Conservation (phyloP, 64 coral and sea anemone species). For the Platygyra sinensis region DNA sequence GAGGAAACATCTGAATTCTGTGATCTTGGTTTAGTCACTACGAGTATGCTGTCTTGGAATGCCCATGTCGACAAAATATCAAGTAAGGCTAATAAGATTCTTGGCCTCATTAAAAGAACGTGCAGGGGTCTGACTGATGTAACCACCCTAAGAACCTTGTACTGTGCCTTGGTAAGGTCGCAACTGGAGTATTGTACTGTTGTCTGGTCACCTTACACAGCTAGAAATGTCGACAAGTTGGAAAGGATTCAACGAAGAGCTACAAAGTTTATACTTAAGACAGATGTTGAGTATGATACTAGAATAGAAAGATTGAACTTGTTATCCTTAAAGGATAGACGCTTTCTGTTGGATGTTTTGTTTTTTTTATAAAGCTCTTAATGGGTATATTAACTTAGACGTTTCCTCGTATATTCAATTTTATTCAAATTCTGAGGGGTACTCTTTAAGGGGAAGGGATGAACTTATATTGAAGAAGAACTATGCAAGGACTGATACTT, state of each 20-base stretch:
- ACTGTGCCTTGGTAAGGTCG: slow-evolving; percentile 11
- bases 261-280: too few relatives aligned
- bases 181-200: slow-evolving; percentile 40
- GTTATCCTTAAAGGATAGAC: too few relatives aligned
- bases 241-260: slow-evolving; percentile 24
- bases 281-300: too few relatives aligned
- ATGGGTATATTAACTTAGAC: slow-evolving; percentile 19
- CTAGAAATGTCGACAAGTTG: background rate
- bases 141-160: background rate
- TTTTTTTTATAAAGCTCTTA: background rate
- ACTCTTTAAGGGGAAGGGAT: slow-evolving; percentile 37
- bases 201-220: slow-evolving; percentile 41
- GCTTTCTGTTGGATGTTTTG: too few relatives aligned
- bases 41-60: too few relatives aligned
- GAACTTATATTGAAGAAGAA: slow-evolving; percentile 35
- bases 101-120: background rate
- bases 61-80: background rate
- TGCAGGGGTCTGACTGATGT: background rate
- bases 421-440: slow-evolving; percentile 21
- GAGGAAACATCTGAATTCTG: too few relatives aligned
- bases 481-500: slow-evolving; percentile 36
- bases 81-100: background rate
- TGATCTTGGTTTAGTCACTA: too few relatives aligned
- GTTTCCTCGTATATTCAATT: slow-evolving; percentile 23
- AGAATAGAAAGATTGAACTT: too few relatives aligned